These are phyloP conservation scores for Cyanistes caeruleus DNA, from an alignment of 2,113 vertebrate genomes.

Conservation along the genomic window DNA sequence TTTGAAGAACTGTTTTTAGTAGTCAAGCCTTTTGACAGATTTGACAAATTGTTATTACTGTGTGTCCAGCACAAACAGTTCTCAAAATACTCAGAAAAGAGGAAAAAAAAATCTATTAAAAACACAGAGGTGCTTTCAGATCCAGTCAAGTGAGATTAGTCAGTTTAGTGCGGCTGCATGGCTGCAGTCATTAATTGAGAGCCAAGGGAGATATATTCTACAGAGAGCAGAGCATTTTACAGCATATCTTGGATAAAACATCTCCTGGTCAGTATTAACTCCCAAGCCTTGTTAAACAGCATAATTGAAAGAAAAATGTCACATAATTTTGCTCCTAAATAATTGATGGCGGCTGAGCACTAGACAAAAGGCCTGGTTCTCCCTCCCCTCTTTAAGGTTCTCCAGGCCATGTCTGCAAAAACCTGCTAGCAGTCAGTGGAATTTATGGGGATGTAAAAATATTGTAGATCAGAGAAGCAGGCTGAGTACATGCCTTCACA, in stretches of 20 bases:
- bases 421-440: neutral
- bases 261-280: slow-evolving; percentile 58
- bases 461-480: slow-evolving; percentile 2
- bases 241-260: slow-evolving; percentile 1
- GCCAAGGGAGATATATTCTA: slow-evolving; percentile 53
- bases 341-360: slow-evolving; percentile 55
- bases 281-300: slow-evolving; percentile 59
- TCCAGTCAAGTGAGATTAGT: slow-evolving; percentile 35
- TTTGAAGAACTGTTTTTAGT: slow-evolving; percentile 23
- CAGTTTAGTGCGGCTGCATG: slow-evolving; percentile 21
- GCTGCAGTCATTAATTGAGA: slow-evolving; percentile 68
- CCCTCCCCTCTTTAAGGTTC: neutral
- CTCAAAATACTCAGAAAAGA: slow-evolving; percentile 4
- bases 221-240: slow-evolving; percentile 39
- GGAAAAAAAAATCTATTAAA: neutral
- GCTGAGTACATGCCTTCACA: neutral
- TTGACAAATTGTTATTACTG: slow-evolving; percentile 54
- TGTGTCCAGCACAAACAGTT: slow-evolving; percentile 22
- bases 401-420: neutral
- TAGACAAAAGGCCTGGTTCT: slow-evolving; percentile 21
- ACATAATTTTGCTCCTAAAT: slow-evolving; percentile 71
- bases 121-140: neutral
- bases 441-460: slow-evolving; percentile 26
- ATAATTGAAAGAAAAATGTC: slow-evolving; percentile 72
- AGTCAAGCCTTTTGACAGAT: slow-evolving; percentile 44